Evolutionary conservation across 2,888 invertebrate species (phyloP), one percentile per base, ranked within the genome.

Genomic region (Drosophila stalkeri): DNA sequence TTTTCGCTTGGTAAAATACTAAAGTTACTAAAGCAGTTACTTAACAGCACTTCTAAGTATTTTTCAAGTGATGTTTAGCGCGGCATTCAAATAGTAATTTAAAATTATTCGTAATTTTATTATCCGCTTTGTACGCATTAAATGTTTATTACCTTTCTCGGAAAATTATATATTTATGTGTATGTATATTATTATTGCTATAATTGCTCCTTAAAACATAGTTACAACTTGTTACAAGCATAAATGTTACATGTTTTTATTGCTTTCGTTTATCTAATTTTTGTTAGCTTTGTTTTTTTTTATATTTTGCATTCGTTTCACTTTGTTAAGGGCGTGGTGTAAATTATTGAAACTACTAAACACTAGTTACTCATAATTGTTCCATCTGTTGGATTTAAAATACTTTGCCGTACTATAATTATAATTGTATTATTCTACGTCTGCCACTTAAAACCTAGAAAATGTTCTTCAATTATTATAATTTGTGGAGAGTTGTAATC

Each of bases 301-400:
- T 67, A 61, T 59, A 52, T 47, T 67, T 51, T 67, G 41, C 56
- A 49, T 59, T 69, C 43, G 35, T 31, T 62, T 41, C n/a, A n/a
- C n/a, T 41, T 54, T 54, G 60, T 59, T 47, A 64, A 77, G 72
- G 68, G 67, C 67, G 64, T 89, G 85, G 75, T 85, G 85, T 85
- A 85, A 85, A 85, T 85, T 89, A 85, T 85, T 89, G 87, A 84
- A 87, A 81, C 89, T 89, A 89, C 89, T 89, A 84, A 75, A 86
- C 76, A 52, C 78, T 78, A 73, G 68, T 81, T 83, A 79, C 56
- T 86, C 65, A 81, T 89, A 86, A 76, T 83, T 76, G 78, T 78
- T 86, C 81, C 82, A 66, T 65, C 65, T 60, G 31, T 77, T 74
- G 86, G 72, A 72, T 27, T 75, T 73, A 75, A 86, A 86, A 86